A percentile compares a stretch with the other conserved stretches of the same genome.
Conservation (phyloP, 2,113 vertebrate species). For the Takifugu bimaculatus region DNA sequence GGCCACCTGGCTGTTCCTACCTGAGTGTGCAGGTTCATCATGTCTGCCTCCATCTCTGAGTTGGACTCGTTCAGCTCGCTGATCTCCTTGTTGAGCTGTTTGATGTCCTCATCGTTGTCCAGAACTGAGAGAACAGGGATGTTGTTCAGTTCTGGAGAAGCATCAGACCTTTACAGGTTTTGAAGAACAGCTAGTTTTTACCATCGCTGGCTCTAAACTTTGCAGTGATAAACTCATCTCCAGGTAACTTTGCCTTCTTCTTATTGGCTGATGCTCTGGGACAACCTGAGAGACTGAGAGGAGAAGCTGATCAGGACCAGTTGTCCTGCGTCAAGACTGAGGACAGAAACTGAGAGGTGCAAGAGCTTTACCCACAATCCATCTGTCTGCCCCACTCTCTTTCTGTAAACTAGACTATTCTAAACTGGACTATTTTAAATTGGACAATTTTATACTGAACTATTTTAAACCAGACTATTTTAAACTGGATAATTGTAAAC, state of each 20-base stretch:
- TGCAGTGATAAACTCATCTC: constrained; percentile 92
- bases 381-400: too few species aligned
- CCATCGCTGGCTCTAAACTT: constrained; percentile 98
- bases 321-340: too few species aligned
- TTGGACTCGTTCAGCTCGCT: constrained; percentile 93
- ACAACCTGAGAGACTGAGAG: constrained; percentile 90
- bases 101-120: constrained; percentile 97
- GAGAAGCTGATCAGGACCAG: constrained; percentile 13
- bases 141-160: background rate
- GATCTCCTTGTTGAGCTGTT: constrained; percentile 97
- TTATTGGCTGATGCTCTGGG: constrained; percentile 93
- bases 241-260: constrained; percentile 93
- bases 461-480: too few species aligned
- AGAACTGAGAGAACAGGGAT: constrained; percentile 74
- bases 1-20: constrained; percentile 63
- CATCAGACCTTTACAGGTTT: background rate
- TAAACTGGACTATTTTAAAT: too few species aligned
- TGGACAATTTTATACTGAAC: too few species aligned
- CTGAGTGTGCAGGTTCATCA: constrained; percentile 97
- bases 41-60: constrained; percentile 92
- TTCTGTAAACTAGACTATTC: too few species aligned
- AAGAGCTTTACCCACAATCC: background rate
- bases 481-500: too few species aligned
- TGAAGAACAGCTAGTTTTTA: constrained; percentile 62
- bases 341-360: too few species aligned